Evolutionary conservation across 2,113 vertebrate genomes (phyloP), one percentile per base, ranked within the genome.

Genomic region (Pomatorhinus ruficollis): DNA sequence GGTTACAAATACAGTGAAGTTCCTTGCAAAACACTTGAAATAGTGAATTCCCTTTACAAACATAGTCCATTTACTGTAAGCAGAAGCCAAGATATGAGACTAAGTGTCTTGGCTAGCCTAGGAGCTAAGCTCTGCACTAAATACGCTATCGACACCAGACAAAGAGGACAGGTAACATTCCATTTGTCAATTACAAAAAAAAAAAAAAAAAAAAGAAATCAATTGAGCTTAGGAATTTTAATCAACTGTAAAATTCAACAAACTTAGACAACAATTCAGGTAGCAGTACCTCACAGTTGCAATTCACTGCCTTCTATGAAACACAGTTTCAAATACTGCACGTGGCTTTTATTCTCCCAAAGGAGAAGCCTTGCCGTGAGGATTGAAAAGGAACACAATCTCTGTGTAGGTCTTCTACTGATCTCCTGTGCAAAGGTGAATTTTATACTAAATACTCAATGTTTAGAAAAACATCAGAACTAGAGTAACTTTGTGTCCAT

Each of bases 41-140:
- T 90, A 93, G 98, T 89, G 89, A 97, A 96, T 97, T 97, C 89
- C 94, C 96, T 97, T 97, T 97, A 97, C 96, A 97, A 97, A 94
- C 53, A 28, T 95, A 96, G 96, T 98, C 96, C 97, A 98, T 96
- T 98, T 97, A 98, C 97, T 98, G 97, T 90, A 97, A 97, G 97
- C 97, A 98, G 97, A 98, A 98, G 97, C 97, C 96, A 96, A 91
- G 50, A 47, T 95, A 90, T 74, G 94, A 97, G 95, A 97, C 86
- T 90, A 87, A 87, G 81, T 47, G 80, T 90, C 80, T 85, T 87
- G 81, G 74, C 86, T 66, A 89, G 77, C 87, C 59, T 53, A 82
- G 75, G 71, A 94, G 85, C 80, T n/a, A 82, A 95, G 61, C 87
- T 97, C 95, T 97, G 96, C 93, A 92, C 95, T 92, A 93, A 81